A percentile compares a stretch with the other conserved stretches of the same genome.
These are phyloP conservation scores for Osmerus mordax DNA, from an alignment of 2,113 vertebrate species.

Conservation along the genomic window DNA sequence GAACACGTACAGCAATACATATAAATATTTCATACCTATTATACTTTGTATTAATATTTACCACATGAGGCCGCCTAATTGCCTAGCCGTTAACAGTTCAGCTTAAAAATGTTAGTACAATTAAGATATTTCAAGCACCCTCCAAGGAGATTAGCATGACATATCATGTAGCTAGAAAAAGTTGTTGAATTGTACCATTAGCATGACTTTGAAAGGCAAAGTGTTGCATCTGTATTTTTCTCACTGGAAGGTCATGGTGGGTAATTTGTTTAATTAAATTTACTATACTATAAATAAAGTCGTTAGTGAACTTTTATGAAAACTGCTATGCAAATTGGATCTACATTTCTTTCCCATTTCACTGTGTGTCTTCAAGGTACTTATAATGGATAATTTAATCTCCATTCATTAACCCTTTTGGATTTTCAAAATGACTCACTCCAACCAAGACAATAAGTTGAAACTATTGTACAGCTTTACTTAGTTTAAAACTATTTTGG, in stretches of 20 bases:
- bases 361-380: slow-evolving; percentile 55
- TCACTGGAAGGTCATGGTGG: slow-evolving; percentile 54
- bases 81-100: slow-evolving; percentile 51
- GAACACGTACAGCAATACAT: slow-evolving; percentile 51
- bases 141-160: slow-evolving; percentile 29
- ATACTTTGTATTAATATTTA: slow-evolving; percentile 60
- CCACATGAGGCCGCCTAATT: slow-evolving; percentile 57
- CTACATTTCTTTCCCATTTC: slow-evolving; percentile 65
- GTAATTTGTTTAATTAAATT: slow-evolving; percentile 69
- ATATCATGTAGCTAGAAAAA: slow-evolving; percentile 27
- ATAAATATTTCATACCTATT: slow-evolving; percentile 52
- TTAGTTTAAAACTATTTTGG: background rate
- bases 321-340: slow-evolving; percentile 66
- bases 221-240: slow-evolving; percentile 32
- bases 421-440: slow-evolving; percentile 28
- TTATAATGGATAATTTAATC: slow-evolving; percentile 30
- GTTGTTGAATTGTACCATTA: slow-evolving; percentile 54
- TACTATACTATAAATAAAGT: slow-evolving; percentile 63
- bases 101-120: slow-evolving; percentile 34
- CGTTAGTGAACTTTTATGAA: slow-evolving; percentile 54
- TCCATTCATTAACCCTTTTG: slow-evolving; percentile 29
- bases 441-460: slow-evolving; percentile 20
- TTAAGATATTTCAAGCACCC: slow-evolving; percentile 35
- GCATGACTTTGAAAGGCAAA: slow-evolving; percentile 50
- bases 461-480: slow-evolving; percentile 15